Percentiles rank a stretch among this genome's conserved stretches.
phyloP scores from a whole-genome alignment of 2,888 invertebrate genomes.

The Drosophila anomelani region DNA sequence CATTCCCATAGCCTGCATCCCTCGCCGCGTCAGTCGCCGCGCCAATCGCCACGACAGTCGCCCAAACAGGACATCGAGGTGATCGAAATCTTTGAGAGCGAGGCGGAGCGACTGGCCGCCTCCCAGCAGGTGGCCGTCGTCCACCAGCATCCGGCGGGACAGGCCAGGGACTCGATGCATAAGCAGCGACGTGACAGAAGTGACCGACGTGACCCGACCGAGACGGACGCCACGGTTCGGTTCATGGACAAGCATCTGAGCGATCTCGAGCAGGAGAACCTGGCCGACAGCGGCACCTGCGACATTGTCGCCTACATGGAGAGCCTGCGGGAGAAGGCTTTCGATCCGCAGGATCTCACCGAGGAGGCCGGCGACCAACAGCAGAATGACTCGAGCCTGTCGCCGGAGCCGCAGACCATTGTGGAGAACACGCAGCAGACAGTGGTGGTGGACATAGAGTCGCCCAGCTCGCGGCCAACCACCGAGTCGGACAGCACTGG shows the following conservation, averaged over 20 bases:
- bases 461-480: slow-evolving; percentile 78
- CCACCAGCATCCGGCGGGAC: slow-evolving; percentile 69
- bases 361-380: slow-evolving; percentile 79
- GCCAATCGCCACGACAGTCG: slow-evolving; percentile 83
- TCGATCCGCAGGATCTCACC: slow-evolving; percentile 79
- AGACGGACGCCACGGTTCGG: slow-evolving; percentile 69
- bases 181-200: slow-evolving; percentile 51
- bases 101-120: slow-evolving; percentile 79
- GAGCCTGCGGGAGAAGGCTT: slow-evolving; percentile 83
- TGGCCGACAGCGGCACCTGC: slow-evolving; percentile 82
- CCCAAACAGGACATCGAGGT: slow-evolving; percentile 84
- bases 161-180: slow-evolving; percentile 44
- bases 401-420: slow-evolving; percentile 84
- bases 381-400: slow-evolving; percentile 83
- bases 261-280: slow-evolving; percentile 83
- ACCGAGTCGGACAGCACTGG: slow-evolving; percentile 83
- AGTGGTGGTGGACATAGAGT: slow-evolving; percentile 81
- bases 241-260: slow-evolving; percentile 85
- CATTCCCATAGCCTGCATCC: slow-evolving; percentile 47
- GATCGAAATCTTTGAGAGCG: slow-evolving; percentile 83
- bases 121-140: slow-evolving; percentile 83
- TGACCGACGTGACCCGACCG: slow-evolving; percentile 60
- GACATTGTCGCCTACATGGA: slow-evolving; percentile 85
- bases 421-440: slow-evolving; percentile 83
- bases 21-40: slow-evolving; percentile 79